phyloP scores from a whole-genome alignment of 2,797 vertebrate genomes.

The Sebastes nivosus region DNA sequence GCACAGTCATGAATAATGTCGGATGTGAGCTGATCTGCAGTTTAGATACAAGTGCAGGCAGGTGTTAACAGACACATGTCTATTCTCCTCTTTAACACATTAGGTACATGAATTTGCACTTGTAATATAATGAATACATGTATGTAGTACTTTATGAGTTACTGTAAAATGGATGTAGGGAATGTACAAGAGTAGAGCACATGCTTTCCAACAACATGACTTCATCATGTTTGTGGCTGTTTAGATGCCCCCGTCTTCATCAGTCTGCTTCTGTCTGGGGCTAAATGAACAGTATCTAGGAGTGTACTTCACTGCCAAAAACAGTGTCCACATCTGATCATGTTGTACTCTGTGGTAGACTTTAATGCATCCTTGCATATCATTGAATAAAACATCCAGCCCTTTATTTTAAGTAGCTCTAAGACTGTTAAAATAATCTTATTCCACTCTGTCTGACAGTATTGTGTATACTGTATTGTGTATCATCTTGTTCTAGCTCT shows the following conservation, averaged over 20 bases:
- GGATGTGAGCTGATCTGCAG: background rate
- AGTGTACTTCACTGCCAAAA: too few relatives aligned
- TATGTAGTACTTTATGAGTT: too few relatives aligned
- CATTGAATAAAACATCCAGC: background rate
- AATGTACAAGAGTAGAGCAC: background rate
- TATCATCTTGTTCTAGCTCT: background rate
- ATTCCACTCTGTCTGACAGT: background rate
- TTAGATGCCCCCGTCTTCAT: background rate
- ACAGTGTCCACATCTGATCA: background rate
- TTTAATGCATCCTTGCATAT: background rate
- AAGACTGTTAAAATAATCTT: background rate
- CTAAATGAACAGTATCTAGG: too few relatives aligned
- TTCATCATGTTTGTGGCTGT: background rate
- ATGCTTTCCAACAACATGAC: background rate
- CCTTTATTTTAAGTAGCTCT: background rate
- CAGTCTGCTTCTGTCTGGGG: background rate
- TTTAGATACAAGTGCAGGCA: background rate
- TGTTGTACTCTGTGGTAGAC: background rate
- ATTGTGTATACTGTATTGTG: background rate
- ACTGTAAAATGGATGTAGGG: background rate
- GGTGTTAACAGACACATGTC: background rate
- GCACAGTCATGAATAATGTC: slow-evolving; percentile 25
- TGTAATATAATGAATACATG: background rate
- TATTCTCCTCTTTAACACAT: background rate
- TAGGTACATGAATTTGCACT: background rate